Conservation (phyloP, 2,888 invertebrate genomes). For the Erebia aethiops region DNA sequence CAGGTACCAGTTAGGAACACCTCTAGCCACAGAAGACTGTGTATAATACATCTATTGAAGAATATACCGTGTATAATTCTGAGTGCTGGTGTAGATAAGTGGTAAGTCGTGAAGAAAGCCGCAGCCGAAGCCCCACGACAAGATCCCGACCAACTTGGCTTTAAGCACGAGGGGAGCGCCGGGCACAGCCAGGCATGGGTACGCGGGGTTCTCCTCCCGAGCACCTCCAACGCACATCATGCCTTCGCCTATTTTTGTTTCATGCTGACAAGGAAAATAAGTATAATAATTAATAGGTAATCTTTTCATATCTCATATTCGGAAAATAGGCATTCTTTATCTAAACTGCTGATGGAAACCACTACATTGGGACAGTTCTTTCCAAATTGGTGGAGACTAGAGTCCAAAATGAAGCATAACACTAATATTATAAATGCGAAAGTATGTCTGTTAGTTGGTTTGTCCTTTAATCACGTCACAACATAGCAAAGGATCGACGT, state of each 20-base stretch:
- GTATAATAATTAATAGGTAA: background rate
- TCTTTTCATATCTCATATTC: no score
- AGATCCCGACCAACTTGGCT: conserved; percentile 56
- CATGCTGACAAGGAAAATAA: conserved; percentile 47
- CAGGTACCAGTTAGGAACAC: no score
- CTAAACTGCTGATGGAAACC: no score
- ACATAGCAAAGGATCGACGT: no score
- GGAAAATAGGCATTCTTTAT: no score
- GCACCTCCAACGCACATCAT: conserved; percentile 64
- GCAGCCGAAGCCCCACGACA: conserved; percentile 74
- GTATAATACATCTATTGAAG: background rate
- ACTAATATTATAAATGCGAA: no score
- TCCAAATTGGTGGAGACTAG: no score
- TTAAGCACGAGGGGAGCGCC: conserved; percentile 65
- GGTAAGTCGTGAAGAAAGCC: conserved; percentile 65
- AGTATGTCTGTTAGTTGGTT: no score
- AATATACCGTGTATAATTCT: conserved; percentile 49
- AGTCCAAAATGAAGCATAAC: no score
- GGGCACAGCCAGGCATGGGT: conserved; percentile 64
- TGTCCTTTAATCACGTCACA: no score
- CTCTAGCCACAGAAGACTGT: background rate
- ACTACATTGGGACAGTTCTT: no score
- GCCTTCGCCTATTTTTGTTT: conserved; percentile 46
- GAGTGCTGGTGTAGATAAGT: conserved; percentile 59
- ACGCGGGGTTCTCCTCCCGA: conserved; percentile 49